Percentiles rank a stretch among this genome's conserved stretches.
These are phyloP conservation scores for Drosophila niveifrons DNA, from an alignment of 2,888 invertebrate genomes.

Conservation along the genomic window DNA sequence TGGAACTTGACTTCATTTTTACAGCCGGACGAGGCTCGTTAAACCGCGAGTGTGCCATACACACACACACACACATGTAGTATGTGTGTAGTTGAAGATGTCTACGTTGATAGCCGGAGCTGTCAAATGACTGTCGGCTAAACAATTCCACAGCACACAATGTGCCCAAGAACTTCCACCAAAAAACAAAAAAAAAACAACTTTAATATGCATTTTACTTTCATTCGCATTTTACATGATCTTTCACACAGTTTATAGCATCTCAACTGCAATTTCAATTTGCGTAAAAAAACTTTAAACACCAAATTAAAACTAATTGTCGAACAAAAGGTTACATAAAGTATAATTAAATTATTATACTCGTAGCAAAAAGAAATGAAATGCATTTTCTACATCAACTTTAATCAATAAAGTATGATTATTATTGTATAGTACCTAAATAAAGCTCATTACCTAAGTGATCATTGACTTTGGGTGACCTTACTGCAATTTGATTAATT, in stretches of 20 bases:
- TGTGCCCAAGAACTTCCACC: conserved; percentile 8
- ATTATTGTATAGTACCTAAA: too few species aligned
- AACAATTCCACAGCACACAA: conserved; percentile 12
- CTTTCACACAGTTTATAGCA: conserved; percentile 5
- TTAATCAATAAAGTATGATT: too few species aligned
- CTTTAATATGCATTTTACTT: conserved; percentile 5
- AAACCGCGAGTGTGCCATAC: conserved; percentile 16
- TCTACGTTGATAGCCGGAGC: conserved; percentile 53
- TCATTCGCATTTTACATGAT: conserved; percentile 7
- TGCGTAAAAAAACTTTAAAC: too few species aligned
- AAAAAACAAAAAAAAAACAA: background rate
- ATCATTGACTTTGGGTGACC: too few species aligned
- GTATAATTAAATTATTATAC: too few species aligned
- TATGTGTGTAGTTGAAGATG: conserved; percentile 59
- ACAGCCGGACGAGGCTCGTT: conserved; percentile 58
- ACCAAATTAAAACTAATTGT: too few species aligned
- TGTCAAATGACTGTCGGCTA: conserved; percentile 42
- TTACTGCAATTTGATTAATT: too few species aligned
- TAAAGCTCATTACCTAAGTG: too few species aligned
- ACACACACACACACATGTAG: background rate
- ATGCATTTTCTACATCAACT: too few species aligned
- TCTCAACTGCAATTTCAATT: background rate
- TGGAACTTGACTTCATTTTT: conserved; percentile 53
- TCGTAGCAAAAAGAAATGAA: too few species aligned
- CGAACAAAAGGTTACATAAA: too few species aligned